Conservation (phyloP, 2,888 invertebrate species). For the Ophion ventricosus region DNA sequence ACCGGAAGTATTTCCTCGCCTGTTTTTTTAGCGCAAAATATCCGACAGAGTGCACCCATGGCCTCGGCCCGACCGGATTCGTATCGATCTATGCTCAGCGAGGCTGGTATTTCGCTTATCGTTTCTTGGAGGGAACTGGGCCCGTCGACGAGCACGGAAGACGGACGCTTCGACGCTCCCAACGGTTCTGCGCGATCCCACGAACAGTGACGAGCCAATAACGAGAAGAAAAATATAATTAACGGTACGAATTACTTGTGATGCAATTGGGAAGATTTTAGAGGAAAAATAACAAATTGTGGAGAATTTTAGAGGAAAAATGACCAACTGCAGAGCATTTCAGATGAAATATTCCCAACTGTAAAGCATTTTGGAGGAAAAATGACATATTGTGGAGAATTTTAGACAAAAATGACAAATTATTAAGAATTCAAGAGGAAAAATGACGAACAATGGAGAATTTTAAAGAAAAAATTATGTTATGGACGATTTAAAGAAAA, state of each 20-base stretch:
- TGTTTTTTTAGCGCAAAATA: conserved; percentile 97
- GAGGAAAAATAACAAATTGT: too few relatives aligned
- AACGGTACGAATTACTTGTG: neutral
- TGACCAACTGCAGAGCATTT: neutral
- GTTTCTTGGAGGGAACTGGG: conserved; percentile 88
- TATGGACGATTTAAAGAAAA: too few relatives aligned
- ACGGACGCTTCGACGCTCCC: conserved; percentile 86
- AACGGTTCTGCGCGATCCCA: conserved; percentile 75
- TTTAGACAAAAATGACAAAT: neutral
- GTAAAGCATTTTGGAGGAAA: neutral
- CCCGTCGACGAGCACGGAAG: conserved; percentile 87
- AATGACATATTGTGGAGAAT: neutral
- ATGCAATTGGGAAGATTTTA: too few relatives aligned
- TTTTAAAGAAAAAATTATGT: neutral
- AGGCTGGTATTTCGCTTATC: conserved; percentile 87
- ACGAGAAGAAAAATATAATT: neutral
- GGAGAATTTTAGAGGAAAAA: neutral
- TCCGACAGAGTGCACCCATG: conserved; percentile 96
- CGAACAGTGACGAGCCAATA: neutral
- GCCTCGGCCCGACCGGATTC: conserved; percentile 97
- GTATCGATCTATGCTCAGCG: conserved; percentile 90
- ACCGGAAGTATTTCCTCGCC: conserved; percentile 96
- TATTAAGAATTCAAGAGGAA: neutral
- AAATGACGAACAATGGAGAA: neutral
- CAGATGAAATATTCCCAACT: neutral